Conservation (phyloP, 1,140 invertebrate species). For the Potamilus streckersoni region DNA sequence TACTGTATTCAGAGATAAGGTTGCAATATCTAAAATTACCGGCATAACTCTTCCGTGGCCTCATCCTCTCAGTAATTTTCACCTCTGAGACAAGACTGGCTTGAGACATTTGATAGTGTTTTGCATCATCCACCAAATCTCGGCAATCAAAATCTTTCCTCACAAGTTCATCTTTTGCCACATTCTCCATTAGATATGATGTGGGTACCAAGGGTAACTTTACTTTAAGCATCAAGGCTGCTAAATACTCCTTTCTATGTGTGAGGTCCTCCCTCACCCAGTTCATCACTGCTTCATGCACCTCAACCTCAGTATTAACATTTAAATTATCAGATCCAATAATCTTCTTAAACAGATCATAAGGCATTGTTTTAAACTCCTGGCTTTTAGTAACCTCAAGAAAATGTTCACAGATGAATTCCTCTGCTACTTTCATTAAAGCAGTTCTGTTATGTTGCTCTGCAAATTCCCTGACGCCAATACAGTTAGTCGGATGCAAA, state of each 20-base stretch:
- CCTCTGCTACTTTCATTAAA: slow-evolving; percentile 60
- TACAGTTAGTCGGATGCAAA: slow-evolving; percentile 64
- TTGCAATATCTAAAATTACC: slow-evolving; percentile 42
- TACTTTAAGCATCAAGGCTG: slow-evolving; percentile 58
- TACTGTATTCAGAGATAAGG: not conserved
- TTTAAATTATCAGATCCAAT: slow-evolving; percentile 57
- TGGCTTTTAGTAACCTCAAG: slow-evolving; percentile 55
- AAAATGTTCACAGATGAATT: slow-evolving; percentile 64
- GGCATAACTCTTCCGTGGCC: slow-evolving; percentile 67
- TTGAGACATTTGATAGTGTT: slow-evolving; percentile 64
- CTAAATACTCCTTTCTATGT: slow-evolving; percentile 45
- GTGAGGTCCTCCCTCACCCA: slow-evolving; percentile 59
- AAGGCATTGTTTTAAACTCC: slow-evolving; percentile 57
- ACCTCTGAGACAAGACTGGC: slow-evolving; percentile 55
- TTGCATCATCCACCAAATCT: slow-evolving; percentile 65
- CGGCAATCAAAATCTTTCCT: slow-evolving; percentile 62
- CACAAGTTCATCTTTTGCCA: slow-evolving; percentile 61
- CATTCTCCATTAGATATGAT: slow-evolving; percentile 58
- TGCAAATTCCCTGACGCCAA: slow-evolving; percentile 65
- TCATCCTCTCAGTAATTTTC: slow-evolving; percentile 55
- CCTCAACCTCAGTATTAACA: slow-evolving; percentile 60
- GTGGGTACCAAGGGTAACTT: slow-evolving; percentile 62
- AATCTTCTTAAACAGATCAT: slow-evolving; percentile 44
- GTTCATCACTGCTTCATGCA: slow-evolving; percentile 62
- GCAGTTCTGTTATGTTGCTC: slow-evolving; percentile 63